These are phyloP conservation scores for Caenorhabditis sp. DNA, from an alignment of 2,888 invertebrate genomes.

Conservation along the genomic window DNA sequence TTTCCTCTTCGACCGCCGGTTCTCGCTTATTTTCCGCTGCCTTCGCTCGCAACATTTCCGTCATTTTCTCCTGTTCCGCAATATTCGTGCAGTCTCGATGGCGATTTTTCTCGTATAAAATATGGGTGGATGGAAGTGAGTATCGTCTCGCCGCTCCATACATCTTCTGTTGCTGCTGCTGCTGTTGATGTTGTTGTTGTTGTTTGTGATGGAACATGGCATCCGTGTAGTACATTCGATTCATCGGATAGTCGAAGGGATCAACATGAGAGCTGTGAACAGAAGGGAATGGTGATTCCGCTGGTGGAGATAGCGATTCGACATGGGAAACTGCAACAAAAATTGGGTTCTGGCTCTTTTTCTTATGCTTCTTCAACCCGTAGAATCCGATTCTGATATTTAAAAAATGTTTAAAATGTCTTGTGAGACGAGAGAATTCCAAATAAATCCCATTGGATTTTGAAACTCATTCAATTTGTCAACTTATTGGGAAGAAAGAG, in stretches of 20 bases:
- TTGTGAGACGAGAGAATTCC: too few relatives aligned
- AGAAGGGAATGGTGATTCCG: constrained; percentile 1
- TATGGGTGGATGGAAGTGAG: constrained; percentile 38
- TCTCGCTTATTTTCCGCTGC: constrained; percentile 3
- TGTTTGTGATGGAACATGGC: neutral
- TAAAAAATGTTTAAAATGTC: too few relatives aligned
- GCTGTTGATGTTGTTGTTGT: neutral
- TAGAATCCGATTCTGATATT: too few relatives aligned
- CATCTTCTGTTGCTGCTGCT: neutral
- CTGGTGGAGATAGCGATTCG: constrained; percentile 1
- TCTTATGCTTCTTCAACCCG: too few relatives aligned
- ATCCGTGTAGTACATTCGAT: constrained; percentile 7
- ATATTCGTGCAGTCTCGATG: constrained; percentile 27
- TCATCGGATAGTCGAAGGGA: constrained; percentile 2
- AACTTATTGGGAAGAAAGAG: too few relatives aligned
- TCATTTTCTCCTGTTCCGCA: constrained; percentile 26
- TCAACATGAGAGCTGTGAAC: constrained; percentile 3
- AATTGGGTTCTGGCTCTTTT: too few relatives aligned
- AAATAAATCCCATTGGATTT: too few relatives aligned
- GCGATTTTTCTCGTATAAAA: constrained; percentile 27
- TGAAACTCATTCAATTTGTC: too few relatives aligned
- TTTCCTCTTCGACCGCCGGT: neutral
- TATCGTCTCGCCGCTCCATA: constrained; percentile 1
- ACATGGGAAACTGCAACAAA: neutral
- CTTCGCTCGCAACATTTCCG: constrained; percentile 11